A percentile compares a stretch with the other conserved stretches of the same genome.
Conservation (phyloP, 2,797 vertebrate species). For the Oceanodroma leucorhoa region DNA sequence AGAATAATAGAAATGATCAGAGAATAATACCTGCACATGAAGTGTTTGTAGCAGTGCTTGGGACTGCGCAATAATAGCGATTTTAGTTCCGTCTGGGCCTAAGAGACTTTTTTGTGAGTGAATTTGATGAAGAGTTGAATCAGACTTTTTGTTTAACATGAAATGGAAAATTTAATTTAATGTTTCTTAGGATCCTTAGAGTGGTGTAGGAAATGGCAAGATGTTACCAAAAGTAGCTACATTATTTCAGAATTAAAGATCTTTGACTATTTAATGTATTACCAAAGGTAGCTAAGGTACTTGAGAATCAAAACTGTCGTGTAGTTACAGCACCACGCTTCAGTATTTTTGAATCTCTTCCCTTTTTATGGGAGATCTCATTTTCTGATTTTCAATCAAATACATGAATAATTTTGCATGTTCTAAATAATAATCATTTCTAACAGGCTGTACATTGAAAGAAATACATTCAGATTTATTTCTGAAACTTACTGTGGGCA, state of each 20-base stretch:
- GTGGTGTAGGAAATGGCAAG: background rate
- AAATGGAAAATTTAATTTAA: background rate
- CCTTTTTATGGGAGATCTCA: background rate
- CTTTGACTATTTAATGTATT: background rate
- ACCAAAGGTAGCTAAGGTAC: background rate
- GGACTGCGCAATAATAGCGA: background rate
- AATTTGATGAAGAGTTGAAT: background rate
- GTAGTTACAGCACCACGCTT: background rate
- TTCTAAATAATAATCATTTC: background rate
- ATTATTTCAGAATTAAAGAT: background rate
- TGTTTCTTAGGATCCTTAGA: background rate
- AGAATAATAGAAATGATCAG: background rate
- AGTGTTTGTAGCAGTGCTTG: background rate
- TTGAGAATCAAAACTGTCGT: background rate
- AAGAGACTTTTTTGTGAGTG: background rate
- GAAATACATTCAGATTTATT: background rate
- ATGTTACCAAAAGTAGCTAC: background rate
- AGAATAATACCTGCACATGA: background rate
- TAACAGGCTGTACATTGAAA: background rate
- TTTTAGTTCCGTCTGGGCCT: background rate
- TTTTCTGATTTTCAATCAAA: conserved; percentile 4
- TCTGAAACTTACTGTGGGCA: background rate
- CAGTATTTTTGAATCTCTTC: background rate
- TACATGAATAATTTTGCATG: background rate
- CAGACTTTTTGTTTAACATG: background rate